A percentile compares a stretch with the other conserved stretches of the same genome.
These are phyloP conservation scores for Takifugu ocellatus DNA, from an alignment of 2,797 vertebrate genomes.

Conservation along the genomic window DNA sequence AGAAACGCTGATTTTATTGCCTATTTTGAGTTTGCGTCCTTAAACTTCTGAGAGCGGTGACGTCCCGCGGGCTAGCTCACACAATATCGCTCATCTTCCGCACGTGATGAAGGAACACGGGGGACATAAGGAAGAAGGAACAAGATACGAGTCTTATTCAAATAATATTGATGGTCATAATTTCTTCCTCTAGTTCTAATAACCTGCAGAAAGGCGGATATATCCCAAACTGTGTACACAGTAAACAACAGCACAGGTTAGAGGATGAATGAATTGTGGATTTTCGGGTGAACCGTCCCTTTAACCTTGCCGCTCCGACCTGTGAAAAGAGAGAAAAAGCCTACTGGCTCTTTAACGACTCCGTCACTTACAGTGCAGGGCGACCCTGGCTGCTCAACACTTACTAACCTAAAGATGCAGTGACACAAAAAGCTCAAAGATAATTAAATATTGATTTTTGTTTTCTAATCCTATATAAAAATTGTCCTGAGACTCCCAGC, in stretches of 20 bases:
- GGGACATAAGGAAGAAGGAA: no score
- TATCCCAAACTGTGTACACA: neutral
- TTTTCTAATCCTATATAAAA: slow-evolving; percentile 99
- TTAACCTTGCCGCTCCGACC: slow-evolving; percentile 69
- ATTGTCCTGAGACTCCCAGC: slow-evolving; percentile 98
- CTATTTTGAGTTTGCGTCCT: neutral
- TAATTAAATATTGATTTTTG: slow-evolving; percentile 99
- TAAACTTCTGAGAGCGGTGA: neutral
- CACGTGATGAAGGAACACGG: no score
- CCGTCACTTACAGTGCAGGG: slow-evolving; percentile 82
- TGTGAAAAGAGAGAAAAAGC: slow-evolving; percentile 56
- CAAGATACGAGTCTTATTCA: no score
- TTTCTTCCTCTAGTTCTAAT: neutral
- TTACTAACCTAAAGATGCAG: slow-evolving; percentile 96
- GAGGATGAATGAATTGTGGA: neutral
- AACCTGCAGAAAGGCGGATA: neutral
- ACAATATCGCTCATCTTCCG: no score
- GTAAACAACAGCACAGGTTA: neutral
- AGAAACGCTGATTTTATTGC: neutral
- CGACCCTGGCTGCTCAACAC: slow-evolving; percentile 73
- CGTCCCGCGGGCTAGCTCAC: neutral
- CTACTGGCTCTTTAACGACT: slow-evolving; percentile 84
- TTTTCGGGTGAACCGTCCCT: slow-evolving; percentile 6
- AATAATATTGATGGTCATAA: neutral
- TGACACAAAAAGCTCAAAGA: slow-evolving; percentile 99